Evolutionary conservation across 1,140 invertebrate species (phyloP).

Genomic region (Monochamus saltuarius): DNA sequence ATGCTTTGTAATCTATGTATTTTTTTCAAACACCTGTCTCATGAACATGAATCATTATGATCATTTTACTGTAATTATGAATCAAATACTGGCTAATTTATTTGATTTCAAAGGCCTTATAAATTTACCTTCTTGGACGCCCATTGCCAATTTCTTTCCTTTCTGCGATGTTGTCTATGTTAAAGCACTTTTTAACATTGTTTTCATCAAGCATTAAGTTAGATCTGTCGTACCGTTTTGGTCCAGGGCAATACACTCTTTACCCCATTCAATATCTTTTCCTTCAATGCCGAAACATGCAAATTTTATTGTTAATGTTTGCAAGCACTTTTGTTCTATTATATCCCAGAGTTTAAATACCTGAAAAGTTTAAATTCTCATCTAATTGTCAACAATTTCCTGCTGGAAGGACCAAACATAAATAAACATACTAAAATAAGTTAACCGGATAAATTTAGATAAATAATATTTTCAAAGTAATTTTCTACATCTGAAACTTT

Average conservation of each 20-base stretch:
- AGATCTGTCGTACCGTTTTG: conserved; percentile 34
- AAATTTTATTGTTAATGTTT: conserved; percentile 56
- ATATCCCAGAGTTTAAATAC: conserved; percentile 58
- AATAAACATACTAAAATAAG: no score
- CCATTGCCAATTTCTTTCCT: conserved; percentile 3
- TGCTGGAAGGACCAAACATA: no score
- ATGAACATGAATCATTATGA: no score
- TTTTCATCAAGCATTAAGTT: not conserved
- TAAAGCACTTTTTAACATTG: conserved; percentile 20
- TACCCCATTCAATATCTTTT: conserved; percentile 57
- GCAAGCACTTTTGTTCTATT: conserved; percentile 55
- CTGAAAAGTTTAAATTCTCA: conserved; percentile 43
- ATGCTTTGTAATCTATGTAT: no score
- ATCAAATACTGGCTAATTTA: no score
- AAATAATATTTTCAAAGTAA: no score
- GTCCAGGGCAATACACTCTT: conserved; percentile 55
- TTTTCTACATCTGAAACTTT: no score
- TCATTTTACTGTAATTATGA: no score
- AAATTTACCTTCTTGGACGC: not conserved
- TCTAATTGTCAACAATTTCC: not conserved
- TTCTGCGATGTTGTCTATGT: conserved; percentile 26
- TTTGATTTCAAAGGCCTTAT: no score
- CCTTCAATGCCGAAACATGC: conserved; percentile 56
- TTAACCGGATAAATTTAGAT: no score
- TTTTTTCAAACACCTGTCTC: no score